A percentile compares a stretch with the other conserved stretches of the same genome.
These are phyloP conservation scores for Panagrolaimus sp. DNA, from an alignment of 1,140 invertebrate genomes.

Conservation along the genomic window DNA sequence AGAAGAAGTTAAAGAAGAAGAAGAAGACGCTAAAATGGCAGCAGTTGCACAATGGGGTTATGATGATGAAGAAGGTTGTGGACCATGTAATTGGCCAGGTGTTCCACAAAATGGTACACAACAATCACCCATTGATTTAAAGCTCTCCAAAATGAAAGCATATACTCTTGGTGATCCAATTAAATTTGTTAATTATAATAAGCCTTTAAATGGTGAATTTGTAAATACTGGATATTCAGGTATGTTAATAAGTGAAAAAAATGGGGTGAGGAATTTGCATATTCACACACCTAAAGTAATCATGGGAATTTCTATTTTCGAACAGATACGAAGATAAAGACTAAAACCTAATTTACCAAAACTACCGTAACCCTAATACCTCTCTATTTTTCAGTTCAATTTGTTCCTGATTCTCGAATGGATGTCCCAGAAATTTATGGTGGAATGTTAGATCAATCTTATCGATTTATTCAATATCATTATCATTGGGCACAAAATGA, in stretches of 20 bases:
- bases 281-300: too few species aligned
- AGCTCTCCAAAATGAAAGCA: constrained; percentile 32
- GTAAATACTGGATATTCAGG: constrained; percentile 51
- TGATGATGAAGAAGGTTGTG: constrained; percentile 39
- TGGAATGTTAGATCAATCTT: constrained; percentile 48
- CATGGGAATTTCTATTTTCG: too few species aligned
- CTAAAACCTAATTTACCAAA: too few species aligned
- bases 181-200: constrained; percentile 49
- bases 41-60: constrained; percentile 27
- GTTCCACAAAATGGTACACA: constrained; percentile 21
- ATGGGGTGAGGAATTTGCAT: too few species aligned
- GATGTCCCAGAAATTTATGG: constrained; percentile 50
- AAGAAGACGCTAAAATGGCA: too few species aligned
- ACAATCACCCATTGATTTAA: constrained; percentile 52
- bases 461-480: constrained; percentile 52
- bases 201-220: constrained; percentile 42
- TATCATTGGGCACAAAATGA: constrained; percentile 54
- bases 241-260: constrained; percentile 18
- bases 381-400: constrained; percentile 42
- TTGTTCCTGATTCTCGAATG: constrained; percentile 34
- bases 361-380: not conserved
- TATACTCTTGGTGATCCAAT: constrained; percentile 33
- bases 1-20: too few species aligned
- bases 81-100: constrained; percentile 40
- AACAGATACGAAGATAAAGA: too few species aligned